phyloP scores from a whole-genome alignment of 1,140 invertebrate genomes.

The Caenorhabditis brenneri region DNA sequence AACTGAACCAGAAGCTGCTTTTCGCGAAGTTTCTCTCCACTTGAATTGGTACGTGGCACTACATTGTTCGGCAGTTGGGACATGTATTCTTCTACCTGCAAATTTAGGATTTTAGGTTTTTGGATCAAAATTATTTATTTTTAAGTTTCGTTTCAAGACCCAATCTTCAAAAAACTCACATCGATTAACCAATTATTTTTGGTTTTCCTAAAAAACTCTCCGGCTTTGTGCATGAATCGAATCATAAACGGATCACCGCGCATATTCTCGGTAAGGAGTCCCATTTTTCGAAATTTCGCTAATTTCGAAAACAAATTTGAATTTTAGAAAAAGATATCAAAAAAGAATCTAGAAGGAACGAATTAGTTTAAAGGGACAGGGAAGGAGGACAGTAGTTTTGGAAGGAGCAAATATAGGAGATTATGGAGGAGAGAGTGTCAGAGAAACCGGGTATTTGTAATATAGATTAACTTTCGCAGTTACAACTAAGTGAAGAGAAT shows the following conservation, averaged over 20 bases:
- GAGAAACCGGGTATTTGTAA: not conserved
- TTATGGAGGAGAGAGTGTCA: not conserved
- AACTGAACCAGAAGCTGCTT: constrained; percentile 85
- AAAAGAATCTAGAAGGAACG: not conserved
- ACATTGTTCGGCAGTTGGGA: constrained; percentile 80
- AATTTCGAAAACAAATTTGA: not conserved
- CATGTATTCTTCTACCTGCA: constrained; percentile 79
- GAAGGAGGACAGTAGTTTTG: constrained; percentile 3
- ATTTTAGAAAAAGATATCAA: not conserved
- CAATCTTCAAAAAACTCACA: constrained; percentile 7
- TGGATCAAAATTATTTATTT: not conserved
- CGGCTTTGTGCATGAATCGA: constrained; percentile 43
- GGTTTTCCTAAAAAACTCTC: constrained; percentile 14
- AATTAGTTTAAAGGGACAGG: not conserved
- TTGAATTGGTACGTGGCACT: constrained; percentile 79
- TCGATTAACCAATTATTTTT: constrained; percentile 51
- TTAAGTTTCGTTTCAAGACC: not conserved
- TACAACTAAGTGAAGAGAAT: not conserved
- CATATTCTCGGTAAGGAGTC: constrained; percentile 46
- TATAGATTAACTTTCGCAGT: constrained; percentile 36
- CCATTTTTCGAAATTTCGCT: not conserved
- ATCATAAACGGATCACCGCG: constrained; percentile 40
- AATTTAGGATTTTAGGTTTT: not conserved
- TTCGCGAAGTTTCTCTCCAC: constrained; percentile 81
- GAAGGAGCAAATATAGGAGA: not conserved